Conservation (phyloP, 1,140 invertebrate species). For the Papilio dardanus region DNA sequence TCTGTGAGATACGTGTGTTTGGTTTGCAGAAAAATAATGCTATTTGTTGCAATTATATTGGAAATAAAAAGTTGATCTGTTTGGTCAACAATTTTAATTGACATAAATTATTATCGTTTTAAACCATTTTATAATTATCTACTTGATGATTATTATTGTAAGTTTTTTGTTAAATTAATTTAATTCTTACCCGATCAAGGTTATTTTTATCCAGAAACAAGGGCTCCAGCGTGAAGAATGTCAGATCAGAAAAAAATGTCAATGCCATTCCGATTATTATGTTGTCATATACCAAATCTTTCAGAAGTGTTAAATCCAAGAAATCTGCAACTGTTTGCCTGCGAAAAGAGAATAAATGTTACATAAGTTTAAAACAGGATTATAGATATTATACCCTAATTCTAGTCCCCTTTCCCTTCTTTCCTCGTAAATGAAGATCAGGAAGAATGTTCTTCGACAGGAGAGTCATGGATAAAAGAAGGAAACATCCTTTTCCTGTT, state of each 20-base stretch:
- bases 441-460: no score
- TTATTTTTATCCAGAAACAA: conserved; percentile 81
- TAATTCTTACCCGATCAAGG: conserved; percentile 75
- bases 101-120: not conserved
- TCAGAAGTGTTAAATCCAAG: conserved; percentile 83
- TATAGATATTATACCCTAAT: not conserved
- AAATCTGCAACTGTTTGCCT: conserved; percentile 82
- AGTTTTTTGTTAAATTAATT: not conserved
- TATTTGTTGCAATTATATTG: not conserved
- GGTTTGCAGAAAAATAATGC: not conserved
- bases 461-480: not conserved
- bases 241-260: conserved; percentile 83
- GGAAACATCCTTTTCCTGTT: not conserved
- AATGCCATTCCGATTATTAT: conserved; percentile 83
- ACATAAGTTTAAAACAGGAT: not conserved
- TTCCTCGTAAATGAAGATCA: not conserved
- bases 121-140: not conserved
- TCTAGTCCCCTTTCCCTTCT: not conserved
- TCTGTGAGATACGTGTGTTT: not conserved
- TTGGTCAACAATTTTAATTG: not conserved
- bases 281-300: conserved; percentile 84
- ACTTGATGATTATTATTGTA: no score
- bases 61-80: not conserved
- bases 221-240: conserved; percentile 85
- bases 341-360: conserved; percentile 42